phyloP scores from a whole-genome alignment of 2,888 invertebrate species.

The Caenorhabditis wallacei region DNA sequence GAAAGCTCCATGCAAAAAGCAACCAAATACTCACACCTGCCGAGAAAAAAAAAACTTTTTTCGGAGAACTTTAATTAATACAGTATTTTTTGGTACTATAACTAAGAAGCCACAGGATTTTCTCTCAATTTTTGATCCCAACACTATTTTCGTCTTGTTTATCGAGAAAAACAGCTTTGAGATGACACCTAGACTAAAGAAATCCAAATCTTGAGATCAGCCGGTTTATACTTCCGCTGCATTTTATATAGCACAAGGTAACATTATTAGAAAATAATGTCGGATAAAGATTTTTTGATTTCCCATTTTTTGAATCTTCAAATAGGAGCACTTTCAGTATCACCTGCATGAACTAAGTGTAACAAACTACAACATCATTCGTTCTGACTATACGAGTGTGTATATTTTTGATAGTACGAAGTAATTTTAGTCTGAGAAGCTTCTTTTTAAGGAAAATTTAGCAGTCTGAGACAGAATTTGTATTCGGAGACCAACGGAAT shows the following conservation, averaged over 20 bases:
- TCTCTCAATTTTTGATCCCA: neutral
- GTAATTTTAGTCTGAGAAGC: no score
- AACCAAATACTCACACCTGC: constrained; percentile 29
- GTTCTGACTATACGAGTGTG: neutral
- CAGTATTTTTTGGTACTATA: neutral
- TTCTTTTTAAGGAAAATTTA: no score
- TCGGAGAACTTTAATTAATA: neutral
- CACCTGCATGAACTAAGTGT: constrained; percentile 15
- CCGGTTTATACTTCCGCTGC: constrained; percentile 16
- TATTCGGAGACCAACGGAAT: no score
- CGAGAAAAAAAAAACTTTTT: constrained; percentile 1
- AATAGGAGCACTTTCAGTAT: neutral
- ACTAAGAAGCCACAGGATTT: no score
- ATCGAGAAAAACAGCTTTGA: constrained; percentile 1
- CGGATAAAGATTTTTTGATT: neutral
- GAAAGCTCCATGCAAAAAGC: constrained; percentile 32
- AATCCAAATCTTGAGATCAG: neutral
- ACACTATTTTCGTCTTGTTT: neutral
- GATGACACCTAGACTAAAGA: neutral
- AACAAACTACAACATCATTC: neutral
- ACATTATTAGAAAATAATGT: constrained; percentile 20
- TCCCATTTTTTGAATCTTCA: neutral
- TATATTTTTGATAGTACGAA: neutral
- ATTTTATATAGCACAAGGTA: constrained; percentile 19
- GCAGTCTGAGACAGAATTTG: no score